Evolutionary conservation across 2,888 invertebrate species (phyloP), one percentile per base, ranked within the genome.

Genomic region (Synanthedon formicaeformis): DNA sequence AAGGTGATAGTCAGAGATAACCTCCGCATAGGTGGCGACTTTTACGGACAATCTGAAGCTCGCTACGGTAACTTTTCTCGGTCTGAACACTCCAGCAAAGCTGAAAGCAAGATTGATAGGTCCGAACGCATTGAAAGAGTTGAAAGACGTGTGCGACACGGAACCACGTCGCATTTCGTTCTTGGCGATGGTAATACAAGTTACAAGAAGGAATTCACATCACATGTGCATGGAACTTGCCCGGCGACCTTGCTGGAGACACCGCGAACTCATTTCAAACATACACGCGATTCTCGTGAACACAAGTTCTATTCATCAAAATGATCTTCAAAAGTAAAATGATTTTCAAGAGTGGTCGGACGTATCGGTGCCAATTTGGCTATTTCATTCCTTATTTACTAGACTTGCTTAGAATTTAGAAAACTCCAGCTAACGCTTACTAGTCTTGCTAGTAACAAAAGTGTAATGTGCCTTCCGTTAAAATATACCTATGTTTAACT

Each of bases 231-330:
- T 60, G 93, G 94, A 52, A 92, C 94, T 1, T 96, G 96, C 75
- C 94, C 94, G 0, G 95, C 94, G 41, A 90, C 94, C 40, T 85
- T 94, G 58, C 89, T 95, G 53, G 93, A 95, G 67, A 89, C 92
- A 45, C 91, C 93, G 54, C 89, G 90, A 58, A 92, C 94, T 54
- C 93, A 93, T 14, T 96, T 92, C 79, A 94, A 94, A 76, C 95
- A 95, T 68, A 94, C 94, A 27, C 89, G 95, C 58, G 94, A 96
- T 74, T 94, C 95, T 11, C 93, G 92, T 62, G 92, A 94, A 69
- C 95, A 96, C 78, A 94, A 94, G 74, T 95, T 94, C 75, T 96
- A 94, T 73, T 89, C 93, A 71, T 89, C 93, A 2, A 90, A 91
- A 14, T 45, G 45, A 45, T 88, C 87, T 45, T 89, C 81, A 60